Evolutionary conservation across 2,888 invertebrate genomes (phyloP), one percentile per base, ranked within the genome.

Genomic region (Callinectes sapidus): DNA sequence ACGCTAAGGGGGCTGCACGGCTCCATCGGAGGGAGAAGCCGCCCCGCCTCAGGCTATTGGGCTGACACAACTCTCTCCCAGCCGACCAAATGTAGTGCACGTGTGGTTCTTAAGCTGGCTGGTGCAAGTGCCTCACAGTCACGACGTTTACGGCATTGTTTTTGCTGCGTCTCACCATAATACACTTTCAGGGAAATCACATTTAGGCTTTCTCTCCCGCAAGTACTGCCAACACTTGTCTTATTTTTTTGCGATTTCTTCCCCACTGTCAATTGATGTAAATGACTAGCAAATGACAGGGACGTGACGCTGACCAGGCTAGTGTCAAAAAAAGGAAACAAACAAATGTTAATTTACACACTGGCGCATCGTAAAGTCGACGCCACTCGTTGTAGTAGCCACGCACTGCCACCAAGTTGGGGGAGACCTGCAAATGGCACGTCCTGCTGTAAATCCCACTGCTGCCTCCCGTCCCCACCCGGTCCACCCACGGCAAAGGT

Each of bases 1-100:
- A 88, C 88, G 35, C 88, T 88, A 16, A 81, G 35, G 35, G 81
- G 81, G 81, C 81, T 81, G 81, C 18, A 18, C 81, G 81, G 81
- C 81, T 81, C 81, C 81, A 81, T 81, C 35, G 32, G 81, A 81
- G 35, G 35, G 81, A 81, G 81, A 35, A 35, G 14, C 81, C 13
- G 35, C 35, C 35, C 81, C 3, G 13, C 81, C 18, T n/a, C 81
- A 81, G 81, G 81, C 81, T 35, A 35, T n/a, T 35, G 13, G 35
- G 81, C 35, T 32, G 35, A 81, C 13, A 35, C 81, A 16, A 81
- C 81, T 81, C 81, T 81, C 81, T 35, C 14, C 35, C n/a, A 10
- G 28, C 71, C 13, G 28, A 28, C n/a, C 28, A 71, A 28, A 71
- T 71, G 71, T 28, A 13, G 71, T 23, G 28, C 71, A 71, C 71